Evolutionary conservation across 2,113 vertebrate species (phyloP), one percentile per base, ranked within the genome.

Genomic region (Xiphorhynchus elegans): DNA sequence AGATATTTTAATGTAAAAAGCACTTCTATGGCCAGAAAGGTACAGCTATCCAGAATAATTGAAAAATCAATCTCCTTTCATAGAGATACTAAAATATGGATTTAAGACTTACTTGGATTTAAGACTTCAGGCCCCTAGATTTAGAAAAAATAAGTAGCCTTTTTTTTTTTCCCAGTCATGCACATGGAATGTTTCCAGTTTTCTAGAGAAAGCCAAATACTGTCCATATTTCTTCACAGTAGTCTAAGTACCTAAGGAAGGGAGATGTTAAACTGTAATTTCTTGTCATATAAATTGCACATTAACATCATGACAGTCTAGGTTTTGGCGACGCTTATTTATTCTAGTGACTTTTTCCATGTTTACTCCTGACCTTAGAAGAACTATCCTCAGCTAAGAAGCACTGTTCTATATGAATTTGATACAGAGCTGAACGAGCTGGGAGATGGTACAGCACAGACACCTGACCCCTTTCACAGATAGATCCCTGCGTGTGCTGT

Each of bases 401-500:
- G 15, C 15, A 19, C 52, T 44, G 37, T 46, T 39, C 19, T 53
- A 6, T 19, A 50, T 31, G 11, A 88, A 59, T 50, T 62, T 59
- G 28, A 75, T 37, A 37, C 31, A 55, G 53, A 59, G 10, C 42
- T 42, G 59, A 76, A 42, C 24, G 49, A 55, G 21, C 5, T 50
- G 67, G 35, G 44, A 49, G 33, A n/a, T 14, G 8, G 17, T 14
- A 31, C 23, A 64, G 13, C 16, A 25, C 0, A 37, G 3, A 39
- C 35, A 39, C 17, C 33, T 25, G 28, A 44, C 13, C 14, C 17
- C 19, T 80, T 79, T 15, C 1, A 1, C 64, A 49, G 26, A 44
- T 7, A 37, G 31, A 44, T 20, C 10, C 47, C 56, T 1, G 0
- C 0, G 0, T 8, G 13, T 0, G 3, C 42, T 53, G 23, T 79